These are phyloP conservation scores for Cantharis rufa DNA, from an alignment of 2,888 invertebrate species.

Conservation along the genomic window DNA sequence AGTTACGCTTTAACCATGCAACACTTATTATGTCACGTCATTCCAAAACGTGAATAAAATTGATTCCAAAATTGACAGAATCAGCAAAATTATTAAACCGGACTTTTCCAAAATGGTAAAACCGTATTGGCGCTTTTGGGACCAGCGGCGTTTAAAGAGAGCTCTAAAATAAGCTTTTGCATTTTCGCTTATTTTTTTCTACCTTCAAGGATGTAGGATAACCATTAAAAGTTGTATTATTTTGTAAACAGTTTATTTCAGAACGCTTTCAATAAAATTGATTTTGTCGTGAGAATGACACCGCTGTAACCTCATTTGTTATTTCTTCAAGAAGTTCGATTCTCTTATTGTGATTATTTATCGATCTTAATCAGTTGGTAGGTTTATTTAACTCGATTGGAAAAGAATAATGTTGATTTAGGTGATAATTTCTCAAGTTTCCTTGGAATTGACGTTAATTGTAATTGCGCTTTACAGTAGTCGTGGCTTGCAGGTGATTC, in stretches of 20 bases:
- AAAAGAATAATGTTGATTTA: slow-evolving; percentile 16
- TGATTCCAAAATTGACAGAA: slow-evolving; percentile 7
- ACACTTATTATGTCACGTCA: slow-evolving; percentile 13
- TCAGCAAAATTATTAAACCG: not conserved
- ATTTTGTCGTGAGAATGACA: not conserved
- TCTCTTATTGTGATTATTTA: not conserved
- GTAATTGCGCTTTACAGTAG: not conserved
- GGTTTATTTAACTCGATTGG: slow-evolving; percentile 5
- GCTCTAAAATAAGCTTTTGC: too few relatives aligned
- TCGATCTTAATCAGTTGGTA: slow-evolving; percentile 1
- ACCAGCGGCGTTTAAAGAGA: too few relatives aligned
- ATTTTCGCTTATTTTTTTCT: not conserved
- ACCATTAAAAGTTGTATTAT: not conserved
- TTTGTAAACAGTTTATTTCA: not conserved
- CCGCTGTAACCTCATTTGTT: not conserved
- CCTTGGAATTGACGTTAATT: slow-evolving; percentile 8
- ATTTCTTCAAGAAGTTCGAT: not conserved
- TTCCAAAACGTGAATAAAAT: not conserved
- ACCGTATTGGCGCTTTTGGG: too few relatives aligned
- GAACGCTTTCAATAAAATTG: not conserved
- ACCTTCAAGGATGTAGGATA: not conserved
- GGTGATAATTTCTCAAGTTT: not conserved
- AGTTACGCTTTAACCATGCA: slow-evolving; percentile 4
- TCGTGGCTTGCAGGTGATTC: not conserved
- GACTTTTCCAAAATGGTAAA: too few relatives aligned